These are phyloP conservation scores for Sander lucioperca DNA, from an alignment of 2,113 vertebrate genomes.

Conservation along the genomic window DNA sequence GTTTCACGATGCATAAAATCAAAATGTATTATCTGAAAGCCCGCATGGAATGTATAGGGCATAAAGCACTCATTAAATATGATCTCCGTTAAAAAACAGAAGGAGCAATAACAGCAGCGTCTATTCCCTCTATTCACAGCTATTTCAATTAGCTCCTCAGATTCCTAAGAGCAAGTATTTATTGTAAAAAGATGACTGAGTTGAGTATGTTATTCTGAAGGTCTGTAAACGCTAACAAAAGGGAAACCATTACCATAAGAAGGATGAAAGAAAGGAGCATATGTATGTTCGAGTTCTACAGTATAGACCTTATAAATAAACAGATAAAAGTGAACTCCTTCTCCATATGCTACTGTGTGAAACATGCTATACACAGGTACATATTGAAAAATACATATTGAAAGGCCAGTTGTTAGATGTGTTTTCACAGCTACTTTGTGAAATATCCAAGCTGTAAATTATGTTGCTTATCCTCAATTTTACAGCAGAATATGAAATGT, in stretches of 20 bases:
- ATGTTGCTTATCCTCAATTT: not conserved
- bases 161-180: conserved; percentile 22
- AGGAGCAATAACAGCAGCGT: not conserved
- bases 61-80: conserved; percentile 15
- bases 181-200: conserved; percentile 49
- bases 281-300: not conserved
- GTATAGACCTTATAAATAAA: not conserved
- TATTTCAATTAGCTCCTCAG: conserved; percentile 28
- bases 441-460: not conserved
- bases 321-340: no score
- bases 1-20: conserved; percentile 24
- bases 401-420: not conserved
- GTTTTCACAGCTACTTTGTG: not conserved
- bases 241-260: not conserved
- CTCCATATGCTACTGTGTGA: not conserved
- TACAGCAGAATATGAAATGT: not conserved
- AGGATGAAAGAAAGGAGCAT: not conserved
- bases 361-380: not conserved
- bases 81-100: not conserved
- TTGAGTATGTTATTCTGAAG: conserved; percentile 40
- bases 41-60: not conserved
- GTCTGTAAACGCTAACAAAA: conserved; percentile 30
- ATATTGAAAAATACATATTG: not conserved
- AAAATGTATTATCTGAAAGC: conserved; percentile 23
- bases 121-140: not conserved